Percentiles rank a stretch among this genome's conserved stretches.
These are phyloP conservation scores for Upupa epops DNA, from an alignment of 2,113 vertebrate species.

Conservation along the genomic window DNA sequence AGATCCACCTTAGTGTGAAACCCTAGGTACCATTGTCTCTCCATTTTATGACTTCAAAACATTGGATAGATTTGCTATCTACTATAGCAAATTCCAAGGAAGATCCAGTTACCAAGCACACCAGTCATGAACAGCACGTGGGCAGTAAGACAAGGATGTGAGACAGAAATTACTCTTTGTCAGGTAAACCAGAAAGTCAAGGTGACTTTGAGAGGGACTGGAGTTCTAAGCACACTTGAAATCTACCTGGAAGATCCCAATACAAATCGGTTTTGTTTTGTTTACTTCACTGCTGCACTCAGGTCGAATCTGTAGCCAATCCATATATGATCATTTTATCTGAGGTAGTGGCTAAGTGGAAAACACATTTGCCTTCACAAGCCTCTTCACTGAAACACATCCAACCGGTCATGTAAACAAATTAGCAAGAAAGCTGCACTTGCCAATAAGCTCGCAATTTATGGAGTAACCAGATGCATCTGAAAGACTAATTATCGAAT, in stretches of 20 bases:
- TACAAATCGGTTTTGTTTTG: not conserved
- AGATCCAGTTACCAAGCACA: not conserved
- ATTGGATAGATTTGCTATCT: not conserved
- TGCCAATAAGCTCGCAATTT: conserved; percentile 3
- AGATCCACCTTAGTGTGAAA: not conserved
- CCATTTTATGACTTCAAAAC: not conserved
- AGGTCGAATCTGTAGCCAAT: not conserved
- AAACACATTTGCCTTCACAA: not conserved
- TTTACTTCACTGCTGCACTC: not conserved
- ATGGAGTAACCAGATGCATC: conserved; percentile 4
- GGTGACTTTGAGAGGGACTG: not conserved
- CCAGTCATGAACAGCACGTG: not conserved
- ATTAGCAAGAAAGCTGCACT: conserved; percentile 1
- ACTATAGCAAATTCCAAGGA: not conserved
- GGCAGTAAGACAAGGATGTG: not conserved
- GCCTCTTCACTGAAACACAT: not conserved
- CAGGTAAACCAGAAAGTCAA: not conserved
- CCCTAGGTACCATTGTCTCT: not conserved
- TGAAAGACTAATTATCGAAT: conserved; percentile 3
- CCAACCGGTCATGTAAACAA: not conserved
- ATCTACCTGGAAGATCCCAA: not conserved
- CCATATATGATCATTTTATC: not conserved
- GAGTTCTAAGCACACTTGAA: not conserved
- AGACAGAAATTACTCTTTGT: not conserved
- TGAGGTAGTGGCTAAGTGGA: not conserved